Conservation (phyloP, 35 echinoderm and acorn worm species). For the Strongylocentrotus purpuratus region DNA sequence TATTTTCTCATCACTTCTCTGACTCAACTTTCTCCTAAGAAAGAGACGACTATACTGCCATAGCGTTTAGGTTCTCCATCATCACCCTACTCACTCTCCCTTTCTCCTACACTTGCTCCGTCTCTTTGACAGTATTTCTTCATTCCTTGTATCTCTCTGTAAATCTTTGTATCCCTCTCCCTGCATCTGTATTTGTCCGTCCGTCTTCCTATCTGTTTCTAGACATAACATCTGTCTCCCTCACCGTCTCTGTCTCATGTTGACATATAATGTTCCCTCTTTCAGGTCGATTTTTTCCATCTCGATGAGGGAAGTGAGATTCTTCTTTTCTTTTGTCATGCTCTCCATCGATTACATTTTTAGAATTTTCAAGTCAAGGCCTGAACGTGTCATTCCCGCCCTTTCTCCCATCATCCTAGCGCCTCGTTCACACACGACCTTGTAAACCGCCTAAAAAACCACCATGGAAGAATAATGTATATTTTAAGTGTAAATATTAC, state of each 20-base stretch:
- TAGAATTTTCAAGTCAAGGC: neutral
- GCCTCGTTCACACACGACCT: no score
- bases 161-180: neutral
- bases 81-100: neutral
- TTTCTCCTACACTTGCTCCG: neutral
- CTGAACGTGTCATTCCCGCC: neutral
- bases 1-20: no score
- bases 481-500: no score
- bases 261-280: neutral
- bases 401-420: neutral
- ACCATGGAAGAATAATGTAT: no score
- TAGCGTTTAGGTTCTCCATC: neutral
- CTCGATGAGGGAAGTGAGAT: neutral
- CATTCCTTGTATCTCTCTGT: neutral
- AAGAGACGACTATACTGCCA: no score
- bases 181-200: neutral
- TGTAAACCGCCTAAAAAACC: no score
- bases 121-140: neutral
- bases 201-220: neutral
- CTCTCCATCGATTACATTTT: neutral
- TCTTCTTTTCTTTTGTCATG: neutral
- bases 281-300: neutral
- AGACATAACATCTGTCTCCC: neutral
- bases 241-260: neutral
- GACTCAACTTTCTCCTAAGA: no score